Evolutionary conservation across 2,113 vertebrate species (phyloP).

Genomic region (Mustela lutreola): DNA sequence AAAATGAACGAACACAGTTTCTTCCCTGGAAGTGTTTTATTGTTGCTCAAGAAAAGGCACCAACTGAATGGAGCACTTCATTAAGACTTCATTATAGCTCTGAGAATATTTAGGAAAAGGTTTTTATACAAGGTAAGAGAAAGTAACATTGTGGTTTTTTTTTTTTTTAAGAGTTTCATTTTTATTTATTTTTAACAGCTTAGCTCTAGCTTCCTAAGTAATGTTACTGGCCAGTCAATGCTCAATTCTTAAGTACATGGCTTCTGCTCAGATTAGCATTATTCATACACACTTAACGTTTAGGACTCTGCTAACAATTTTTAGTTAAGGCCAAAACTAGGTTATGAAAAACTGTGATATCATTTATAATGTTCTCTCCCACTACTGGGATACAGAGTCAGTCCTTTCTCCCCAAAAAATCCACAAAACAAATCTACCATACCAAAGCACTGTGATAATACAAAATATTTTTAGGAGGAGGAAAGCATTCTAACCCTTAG

Average conservation of each 20-base stretch:
- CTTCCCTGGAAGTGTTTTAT: background rate
- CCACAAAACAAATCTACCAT: background rate
- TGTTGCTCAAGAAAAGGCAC: constrained; percentile 6
- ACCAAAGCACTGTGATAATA: background rate
- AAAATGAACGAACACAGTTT: background rate
- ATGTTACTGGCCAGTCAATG: background rate
- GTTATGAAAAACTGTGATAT: background rate
- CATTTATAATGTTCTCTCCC: constrained; percentile 31
- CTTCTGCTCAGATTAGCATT: constrained; percentile 49
- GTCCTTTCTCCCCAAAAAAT: background rate
- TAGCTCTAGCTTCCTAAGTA: constrained; percentile 42
- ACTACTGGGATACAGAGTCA: background rate
- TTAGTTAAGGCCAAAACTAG: background rate
- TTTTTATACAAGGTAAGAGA: background rate
- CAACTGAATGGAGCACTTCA: background rate
- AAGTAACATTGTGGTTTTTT: background rate
- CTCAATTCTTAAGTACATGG: background rate
- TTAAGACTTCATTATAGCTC: constrained; percentile 19
- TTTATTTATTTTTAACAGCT: constrained; percentile 41
- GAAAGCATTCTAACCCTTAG: background rate
- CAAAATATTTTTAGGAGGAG: background rate
- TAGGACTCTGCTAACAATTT: constrained; percentile 24
- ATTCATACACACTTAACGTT: constrained; percentile 36
- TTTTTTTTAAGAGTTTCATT: background rate
- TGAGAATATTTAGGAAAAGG: constrained; percentile 17